Percentiles rank a stretch among this genome's conserved stretches.
Evolutionary conservation across 1,140 invertebrate species (phyloP).

Genomic region (Rhyzopertha dominica): DNA sequence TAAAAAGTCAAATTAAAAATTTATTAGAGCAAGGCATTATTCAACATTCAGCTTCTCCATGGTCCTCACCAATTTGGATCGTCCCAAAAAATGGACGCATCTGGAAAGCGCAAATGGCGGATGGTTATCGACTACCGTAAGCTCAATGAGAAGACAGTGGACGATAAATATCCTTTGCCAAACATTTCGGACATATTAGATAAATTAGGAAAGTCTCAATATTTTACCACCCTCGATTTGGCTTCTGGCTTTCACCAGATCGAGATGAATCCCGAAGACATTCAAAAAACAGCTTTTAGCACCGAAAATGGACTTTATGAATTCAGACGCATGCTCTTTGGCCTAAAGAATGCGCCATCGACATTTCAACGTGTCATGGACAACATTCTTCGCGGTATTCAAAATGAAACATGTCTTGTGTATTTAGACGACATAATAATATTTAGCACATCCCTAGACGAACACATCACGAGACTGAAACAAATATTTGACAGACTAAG

Average conservation of each 20-base stretch:
- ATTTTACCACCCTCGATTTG: slow-evolving; percentile 42
- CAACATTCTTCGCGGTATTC: background rate
- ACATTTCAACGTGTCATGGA: slow-evolving; percentile 8
- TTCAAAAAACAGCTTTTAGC: slow-evolving; percentile 3
- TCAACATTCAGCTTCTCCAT: too few species aligned
- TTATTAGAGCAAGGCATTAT: too few species aligned
- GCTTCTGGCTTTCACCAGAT: slow-evolving; percentile 46
- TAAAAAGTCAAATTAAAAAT: too few species aligned
- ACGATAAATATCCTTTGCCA: slow-evolving; percentile 4
- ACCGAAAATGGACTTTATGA: background rate
- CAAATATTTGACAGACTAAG: background rate
- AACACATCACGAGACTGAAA: slow-evolving; percentile 1
- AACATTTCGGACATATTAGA: slow-evolving; percentile 20
- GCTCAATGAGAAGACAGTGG: slow-evolving; percentile 10
- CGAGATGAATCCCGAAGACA: slow-evolving; percentile 3
- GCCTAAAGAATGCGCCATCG: slow-evolving; percentile 1
- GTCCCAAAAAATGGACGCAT: too few species aligned
- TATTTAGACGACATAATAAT: slow-evolving; percentile 4
- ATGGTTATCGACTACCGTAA: too few species aligned
- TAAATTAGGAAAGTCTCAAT: slow-evolving; percentile 17
- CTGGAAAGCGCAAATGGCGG: too few species aligned
- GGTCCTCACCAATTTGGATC: too few species aligned
- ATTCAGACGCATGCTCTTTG: slow-evolving; percentile 3
- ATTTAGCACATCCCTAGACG: background rate
- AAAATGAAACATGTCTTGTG: slow-evolving; percentile 2